These are phyloP conservation scores for Eustalomyia histrio DNA, from an alignment of 2,888 invertebrate species.

Conservation along the genomic window DNA sequence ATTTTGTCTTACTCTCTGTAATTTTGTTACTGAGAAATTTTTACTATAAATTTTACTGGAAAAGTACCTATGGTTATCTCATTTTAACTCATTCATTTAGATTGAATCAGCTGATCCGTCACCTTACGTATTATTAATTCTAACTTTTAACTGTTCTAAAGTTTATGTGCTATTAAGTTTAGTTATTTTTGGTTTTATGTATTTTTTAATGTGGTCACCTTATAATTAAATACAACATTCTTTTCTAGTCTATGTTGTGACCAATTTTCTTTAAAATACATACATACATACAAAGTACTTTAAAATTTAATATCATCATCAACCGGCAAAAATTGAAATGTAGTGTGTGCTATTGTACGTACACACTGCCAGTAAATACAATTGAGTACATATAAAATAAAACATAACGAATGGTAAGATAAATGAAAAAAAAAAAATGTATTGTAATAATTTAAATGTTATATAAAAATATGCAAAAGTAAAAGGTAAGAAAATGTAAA, in stretches of 20 bases:
- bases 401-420: slow-evolving; percentile 9
- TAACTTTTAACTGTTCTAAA: too few relatives aligned
- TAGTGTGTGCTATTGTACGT: neutral
- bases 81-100: too few relatives aligned
- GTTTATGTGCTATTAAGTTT: too few relatives aligned
- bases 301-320: slow-evolving; percentile 1
- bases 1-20: too few relatives aligned
- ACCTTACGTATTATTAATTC: too few relatives aligned
- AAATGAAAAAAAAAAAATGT: neutral
- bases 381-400: neutral
- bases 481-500: slow-evolving; percentile 28
- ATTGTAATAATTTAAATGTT: slow-evolving; percentile 39
- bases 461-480: slow-evolving; percentile 40
- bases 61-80: too few relatives aligned
- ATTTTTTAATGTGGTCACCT: neutral
- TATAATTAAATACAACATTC: neutral
- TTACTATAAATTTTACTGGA: too few relatives aligned
- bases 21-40: too few relatives aligned
- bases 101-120: too few relatives aligned
- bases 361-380: neutral
- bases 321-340: slow-evolving; percentile 23
- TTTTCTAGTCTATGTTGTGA: slow-evolving; percentile 4
- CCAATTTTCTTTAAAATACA: neutral
- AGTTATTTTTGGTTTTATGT: too few relatives aligned
- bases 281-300: too few relatives aligned